A percentile compares a stretch with the other conserved stretches of the same genome.
phyloP scores from a whole-genome alignment of 2,113 vertebrate species.

The Hemiprocne comata region DNA sequence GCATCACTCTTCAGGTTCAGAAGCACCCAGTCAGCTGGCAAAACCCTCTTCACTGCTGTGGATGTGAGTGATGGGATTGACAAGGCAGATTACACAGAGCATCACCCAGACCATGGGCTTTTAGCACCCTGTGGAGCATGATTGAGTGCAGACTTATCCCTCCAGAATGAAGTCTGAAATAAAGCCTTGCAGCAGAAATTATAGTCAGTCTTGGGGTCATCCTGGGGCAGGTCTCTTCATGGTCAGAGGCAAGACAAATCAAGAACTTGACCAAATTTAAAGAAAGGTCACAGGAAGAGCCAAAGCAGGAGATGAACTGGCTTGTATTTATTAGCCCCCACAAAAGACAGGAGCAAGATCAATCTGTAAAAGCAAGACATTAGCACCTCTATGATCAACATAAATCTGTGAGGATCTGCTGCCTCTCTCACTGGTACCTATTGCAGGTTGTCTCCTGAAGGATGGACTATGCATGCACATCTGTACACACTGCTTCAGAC shows the following conservation, averaged over 20 bases:
- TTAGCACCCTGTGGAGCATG: slow-evolving; percentile 37
- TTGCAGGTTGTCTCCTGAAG: neutral
- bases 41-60: slow-evolving; percentile 4
- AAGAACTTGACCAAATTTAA: slow-evolving; percentile 6
- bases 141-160: neutral
- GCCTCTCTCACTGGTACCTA: neutral
- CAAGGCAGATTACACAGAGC: slow-evolving; percentile 28
- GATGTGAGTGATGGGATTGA: slow-evolving; percentile 34
- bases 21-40: neutral
- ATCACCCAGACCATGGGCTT: slow-evolving; percentile 7
- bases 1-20: neutral
- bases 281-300: neutral
- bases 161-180: slow-evolving; percentile 34
- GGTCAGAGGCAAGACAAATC: neutral
- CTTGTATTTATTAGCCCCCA: slow-evolving; percentile 2
- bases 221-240: neutral
- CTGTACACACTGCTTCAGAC: neutral
- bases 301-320: neutral
- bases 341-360: neutral
- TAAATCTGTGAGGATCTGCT: neutral
- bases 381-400: neutral
- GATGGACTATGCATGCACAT: neutral
- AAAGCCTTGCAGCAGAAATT: neutral
- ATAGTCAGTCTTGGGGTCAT: neutral
- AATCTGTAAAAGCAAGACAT: neutral